These are phyloP conservation scores for Asbolus verrucosus DNA, from an alignment of 1,140 invertebrate species.

Conservation along the genomic window DNA sequence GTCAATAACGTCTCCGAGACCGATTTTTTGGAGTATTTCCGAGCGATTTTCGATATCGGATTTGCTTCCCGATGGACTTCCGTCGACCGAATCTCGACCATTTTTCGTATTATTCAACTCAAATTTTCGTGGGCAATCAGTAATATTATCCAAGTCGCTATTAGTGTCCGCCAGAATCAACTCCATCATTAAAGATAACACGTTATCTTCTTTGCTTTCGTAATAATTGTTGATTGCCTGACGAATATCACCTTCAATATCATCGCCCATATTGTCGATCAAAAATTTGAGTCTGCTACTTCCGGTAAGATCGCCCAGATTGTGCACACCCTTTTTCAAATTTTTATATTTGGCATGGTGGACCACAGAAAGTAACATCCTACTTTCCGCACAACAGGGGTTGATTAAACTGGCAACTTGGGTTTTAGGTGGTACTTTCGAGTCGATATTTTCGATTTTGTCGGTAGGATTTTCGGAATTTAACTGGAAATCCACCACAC, in stretches of 20 bases:
- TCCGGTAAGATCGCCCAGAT: constrained; percentile 45
- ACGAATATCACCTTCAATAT: constrained; percentile 29
- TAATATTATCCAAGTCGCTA: too few relatives aligned
- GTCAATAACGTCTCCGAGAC: too few relatives aligned
- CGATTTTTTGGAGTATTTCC: too few relatives aligned
- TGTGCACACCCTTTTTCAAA: constrained; percentile 45
- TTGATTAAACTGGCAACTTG: constrained; percentile 54
- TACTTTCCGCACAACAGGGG: constrained; percentile 51
- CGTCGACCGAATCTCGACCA: too few relatives aligned
- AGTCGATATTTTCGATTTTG: constrained; percentile 36
- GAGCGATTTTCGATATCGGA: too few relatives aligned
- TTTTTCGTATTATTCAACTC: too few relatives aligned
- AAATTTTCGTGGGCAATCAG: too few relatives aligned
- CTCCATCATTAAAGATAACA: constrained; percentile 56
- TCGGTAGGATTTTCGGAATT: constrained; percentile 6
- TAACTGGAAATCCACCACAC: constrained; percentile 38
- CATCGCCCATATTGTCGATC: constrained; percentile 19
- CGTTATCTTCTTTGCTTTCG: constrained; percentile 51
- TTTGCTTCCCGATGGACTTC: too few relatives aligned
- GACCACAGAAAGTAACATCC: constrained; percentile 53
- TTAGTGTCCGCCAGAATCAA: constrained; percentile 52
- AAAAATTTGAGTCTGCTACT: constrained; percentile 31
- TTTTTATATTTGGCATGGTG: constrained; percentile 48
- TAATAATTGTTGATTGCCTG: constrained; percentile 51
- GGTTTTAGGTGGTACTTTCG: constrained; percentile 48